phyloP scores from a whole-genome alignment of 92 coral and sea anemone species.

The Micromussa lordhowensis region DNA sequence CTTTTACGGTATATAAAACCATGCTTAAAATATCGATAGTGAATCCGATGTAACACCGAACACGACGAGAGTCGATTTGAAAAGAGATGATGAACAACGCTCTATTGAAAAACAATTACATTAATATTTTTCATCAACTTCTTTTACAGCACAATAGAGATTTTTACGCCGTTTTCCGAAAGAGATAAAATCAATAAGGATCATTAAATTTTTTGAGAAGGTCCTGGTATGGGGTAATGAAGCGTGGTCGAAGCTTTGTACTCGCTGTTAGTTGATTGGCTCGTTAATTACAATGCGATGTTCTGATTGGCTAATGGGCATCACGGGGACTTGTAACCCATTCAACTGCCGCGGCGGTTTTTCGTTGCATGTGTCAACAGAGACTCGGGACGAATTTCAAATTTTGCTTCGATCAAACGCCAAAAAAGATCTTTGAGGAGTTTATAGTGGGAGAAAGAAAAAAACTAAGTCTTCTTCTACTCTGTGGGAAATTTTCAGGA shows the following conservation, averaged over 20 bases:
- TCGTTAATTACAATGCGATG: slow-evolving; percentile 20
- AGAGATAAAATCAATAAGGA: background rate
- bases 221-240: background rate
- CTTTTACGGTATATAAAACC: too few relatives aligned
- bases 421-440: background rate
- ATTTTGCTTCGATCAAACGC: slow-evolving; percentile 32
- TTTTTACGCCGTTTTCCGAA: background rate
- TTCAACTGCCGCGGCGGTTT: slow-evolving; percentile 96
- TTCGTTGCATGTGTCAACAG: slow-evolving; percentile 90
- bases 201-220: background rate
- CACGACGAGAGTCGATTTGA: background rate
- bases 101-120: background rate
- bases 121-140: background rate
- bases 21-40: background rate
- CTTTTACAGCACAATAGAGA: background rate
- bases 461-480: background rate
- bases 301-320: slow-evolving; percentile 66
- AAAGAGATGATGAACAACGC: background rate
- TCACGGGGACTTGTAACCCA: slow-evolving; percentile 76
- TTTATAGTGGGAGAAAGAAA: too few relatives aligned
- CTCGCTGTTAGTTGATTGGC: slow-evolving; percentile 68
- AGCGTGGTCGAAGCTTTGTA: slow-evolving; percentile 31
- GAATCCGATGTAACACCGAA: background rate
- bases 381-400: slow-evolving; percentile 72
- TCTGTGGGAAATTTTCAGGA: background rate